Base-by-base conservation (phyloP, 2,888 invertebrate species). In the Epirrhoe alternata region DNA sequence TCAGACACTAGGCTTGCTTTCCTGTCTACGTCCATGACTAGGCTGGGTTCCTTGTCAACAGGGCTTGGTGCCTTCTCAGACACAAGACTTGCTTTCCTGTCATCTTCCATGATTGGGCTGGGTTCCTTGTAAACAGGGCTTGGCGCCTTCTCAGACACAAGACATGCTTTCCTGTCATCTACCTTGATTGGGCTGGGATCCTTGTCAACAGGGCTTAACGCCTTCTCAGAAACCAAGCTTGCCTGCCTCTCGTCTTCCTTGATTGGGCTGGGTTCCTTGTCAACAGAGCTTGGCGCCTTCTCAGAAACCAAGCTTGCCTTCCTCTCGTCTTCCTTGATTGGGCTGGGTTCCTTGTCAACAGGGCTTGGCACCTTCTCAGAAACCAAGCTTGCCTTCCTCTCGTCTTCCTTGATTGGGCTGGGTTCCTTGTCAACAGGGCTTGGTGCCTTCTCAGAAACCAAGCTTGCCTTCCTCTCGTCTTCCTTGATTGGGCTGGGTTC, bases 261-360 rank as follows among this genome's bases (percentile, higher is more conserved):
- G 16, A 38, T 14, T 31, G 38, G 50, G 42, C 53, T 73, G 57
- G 33, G 10, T 45, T n/a, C 35, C 12, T 71, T 70, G 0, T 72
- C 68, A 38, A 70, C 70, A 8, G 17, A 50, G 45, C 60, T 61
- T 47, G 60, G 14, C 14, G 31, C 38, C 30, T 45, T 38, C 0
- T 61, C 64, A 12, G 56, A 6, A 0, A 66, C 38, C 6, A 62
- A 61, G n/a, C 73, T 77, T 0, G 60, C 50, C 8, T 56, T 52
- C 6, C 57, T 63, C 0, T 65, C 59, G 6, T 54, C 53, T 7
- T 38, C 53, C 12, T 33, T 38, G 17, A 51, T 10, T 45, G 53
- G 42, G 50, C 47, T 61, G 1, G 31, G 24, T 35, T 45, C 30
- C 17, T n/a, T 8, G 4, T 16, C 35, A 53, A n/a, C 8, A 0